Percentiles rank a stretch among this genome's conserved stretches.
These are phyloP conservation scores for Otolemur crassicaudatus DNA, from an alignment of 2,797 vertebrate genomes.

Conservation along the genomic window DNA sequence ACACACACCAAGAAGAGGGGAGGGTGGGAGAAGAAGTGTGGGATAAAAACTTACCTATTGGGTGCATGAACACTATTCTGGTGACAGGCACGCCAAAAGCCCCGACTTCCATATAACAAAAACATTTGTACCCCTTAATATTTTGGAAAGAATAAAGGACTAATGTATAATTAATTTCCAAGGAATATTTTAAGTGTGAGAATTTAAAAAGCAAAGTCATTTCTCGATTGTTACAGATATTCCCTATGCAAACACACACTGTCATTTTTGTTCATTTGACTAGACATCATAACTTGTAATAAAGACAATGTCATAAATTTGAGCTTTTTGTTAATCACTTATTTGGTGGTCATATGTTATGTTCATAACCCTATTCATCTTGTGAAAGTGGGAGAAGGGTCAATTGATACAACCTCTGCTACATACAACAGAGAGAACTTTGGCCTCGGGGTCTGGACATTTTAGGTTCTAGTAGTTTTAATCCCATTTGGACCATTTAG, in stretches of 20 bases:
- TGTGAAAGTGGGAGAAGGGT: neutral
- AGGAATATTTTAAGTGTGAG: neutral
- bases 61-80: neutral
- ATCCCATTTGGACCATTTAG: neutral
- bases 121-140: neutral
- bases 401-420: neutral
- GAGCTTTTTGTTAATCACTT: neutral
- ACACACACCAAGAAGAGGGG: neutral
- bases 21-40: neutral
- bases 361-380: neutral
- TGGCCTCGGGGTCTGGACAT: neutral
- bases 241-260: neutral
- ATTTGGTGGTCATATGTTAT: neutral
- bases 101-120: neutral
- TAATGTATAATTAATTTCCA: conserved; percentile 2
- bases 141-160: neutral
- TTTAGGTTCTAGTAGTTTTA: neutral
- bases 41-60: neutral
- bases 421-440: neutral
- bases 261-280: neutral
- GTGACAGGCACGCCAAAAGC: neutral
- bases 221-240: neutral
- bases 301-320: neutral
- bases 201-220: neutral
- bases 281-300: neutral